Base-by-base conservation (phyloP, 2,113 vertebrate genomes). In the Chaetops frenatus region DNA sequence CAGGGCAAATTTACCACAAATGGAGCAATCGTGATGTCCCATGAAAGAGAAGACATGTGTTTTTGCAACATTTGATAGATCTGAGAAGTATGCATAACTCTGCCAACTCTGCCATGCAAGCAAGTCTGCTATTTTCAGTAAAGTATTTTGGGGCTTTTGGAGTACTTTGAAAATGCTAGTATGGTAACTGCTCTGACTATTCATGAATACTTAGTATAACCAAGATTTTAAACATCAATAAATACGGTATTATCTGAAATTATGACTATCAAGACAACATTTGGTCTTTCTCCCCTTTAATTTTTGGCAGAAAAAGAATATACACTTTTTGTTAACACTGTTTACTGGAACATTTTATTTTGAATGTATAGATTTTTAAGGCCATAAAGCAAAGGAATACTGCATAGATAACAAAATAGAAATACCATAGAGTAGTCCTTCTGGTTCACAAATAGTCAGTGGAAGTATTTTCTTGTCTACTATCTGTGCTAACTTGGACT, bases 1-100 rank as follows among this genome's bases (percentile, higher is more conserved):
- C 65, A 78, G 89, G 91, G 92, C 94, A 89, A 48, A 72, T 86
- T 91, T 88, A 91, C 92, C 86, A 86, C 88, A 90, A 96, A 96
- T 95, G 90, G 86, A 90, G 76, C 76, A 95, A 95, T 94, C 2
- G 1, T 86, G 82, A 58, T 95, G 86, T 93, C 73, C 76, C 57
- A 36, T 94, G 84, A 67, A 93, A 88, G 54, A 89, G 50, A 66
- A 92, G 38, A 61, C 16, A 33, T 66, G 81, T 87, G 87, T 73
- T 95, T 96, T 95, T 87, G 89, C 90, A 94, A 73, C 33, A 15
- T 85, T 72, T 89, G 78, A 72, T 95, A 57, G 61, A 92, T 92
- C 65, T 72, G 19, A 91, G 94, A 94, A 95, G 58, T 81, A 78
- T 69, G 92, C 78, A 33, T 72, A 79, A 94, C 60, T 89, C 23